Base-by-base conservation (phyloP, 2,888 invertebrate species). In the Odiellus spinosus region DNA sequence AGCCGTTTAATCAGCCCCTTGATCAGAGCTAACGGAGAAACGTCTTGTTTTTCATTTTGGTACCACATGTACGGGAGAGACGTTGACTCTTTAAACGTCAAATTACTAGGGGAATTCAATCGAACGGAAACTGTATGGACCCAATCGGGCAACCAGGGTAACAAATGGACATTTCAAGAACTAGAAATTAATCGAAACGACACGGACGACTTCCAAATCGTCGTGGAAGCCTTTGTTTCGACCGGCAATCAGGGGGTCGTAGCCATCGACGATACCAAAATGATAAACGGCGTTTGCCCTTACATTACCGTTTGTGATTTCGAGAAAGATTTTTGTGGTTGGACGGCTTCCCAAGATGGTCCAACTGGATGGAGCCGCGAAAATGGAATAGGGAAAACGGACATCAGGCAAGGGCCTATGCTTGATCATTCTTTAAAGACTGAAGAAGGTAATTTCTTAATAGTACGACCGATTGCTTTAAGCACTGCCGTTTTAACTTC, bases 1-100 rank as follows among this genome's bases (percentile, higher is more conserved):
- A 49, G 48, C 18, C 14, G 19, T 8, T 39, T 53, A 18, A 38
- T 3, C 10, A 51, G 53, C 21, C 48, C 54, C 10, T 26, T 18
- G 10, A 36, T 54, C 2, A 46, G 47, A 45, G 48, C 40, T 47
- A 53, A 42, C 36, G 10, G 8, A 2, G 48, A 50, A 2, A 48
- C 47, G 5, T 54, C 57, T 33, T 64, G 64, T 51, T 54, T 64
- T 35, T 54, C 54, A 19, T 63, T 64, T 56, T 64, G 61, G 60
- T 64, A 63, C 49, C 59, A 61, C 48, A 63, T 64, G 63, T 61
- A 58, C 50, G 64, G 64, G 1, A 46, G 43, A 10, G 44, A 51
- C 35, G 40, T 54, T 26, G 50, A 48, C n/a, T 42, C 18, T 11
- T 18, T 54, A n/a, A 8, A 3, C 1, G 19, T 53, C 8, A 20